Conservation (phyloP, 2,113 vertebrate genomes). For the Megaleporinus macrocephalus region DNA sequence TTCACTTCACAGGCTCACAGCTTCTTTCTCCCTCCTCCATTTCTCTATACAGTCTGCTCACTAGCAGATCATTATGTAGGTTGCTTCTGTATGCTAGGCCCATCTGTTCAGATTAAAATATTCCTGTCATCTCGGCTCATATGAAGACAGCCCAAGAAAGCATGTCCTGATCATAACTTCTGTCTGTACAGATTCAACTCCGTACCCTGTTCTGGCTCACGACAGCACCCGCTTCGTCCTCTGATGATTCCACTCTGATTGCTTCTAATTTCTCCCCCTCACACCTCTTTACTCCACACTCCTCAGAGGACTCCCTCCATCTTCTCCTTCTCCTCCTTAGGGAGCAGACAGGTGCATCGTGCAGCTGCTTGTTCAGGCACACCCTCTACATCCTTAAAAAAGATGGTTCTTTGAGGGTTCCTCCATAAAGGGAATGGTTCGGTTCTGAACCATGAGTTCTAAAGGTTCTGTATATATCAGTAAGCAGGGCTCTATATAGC, state of each 20-base stretch:
- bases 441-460: no score
- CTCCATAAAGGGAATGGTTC: no score
- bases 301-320: neutral
- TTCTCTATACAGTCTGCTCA: constrained; percentile 33
- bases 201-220: neutral
- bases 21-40: neutral
- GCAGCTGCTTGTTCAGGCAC: constrained; percentile 12
- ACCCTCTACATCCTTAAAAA: neutral
- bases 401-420: no score
- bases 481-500: no score
- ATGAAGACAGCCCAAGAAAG: neutral
- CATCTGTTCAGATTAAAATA: neutral
- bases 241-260: neutral
- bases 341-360: neutral
- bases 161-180: neutral
- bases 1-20: neutral
- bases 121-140: neutral
- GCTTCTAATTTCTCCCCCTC: neutral
- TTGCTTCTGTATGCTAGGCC: neutral
- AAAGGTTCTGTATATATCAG: no score
- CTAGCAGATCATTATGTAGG: constrained; percentile 9
- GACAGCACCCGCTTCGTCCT: neutral
- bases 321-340: neutral
- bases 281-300: neutral
- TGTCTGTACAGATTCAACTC: neutral